Evolutionary conservation across 2,797 vertebrate species (phyloP).

Genomic region (Myoxocephalus aenaeus): DNA sequence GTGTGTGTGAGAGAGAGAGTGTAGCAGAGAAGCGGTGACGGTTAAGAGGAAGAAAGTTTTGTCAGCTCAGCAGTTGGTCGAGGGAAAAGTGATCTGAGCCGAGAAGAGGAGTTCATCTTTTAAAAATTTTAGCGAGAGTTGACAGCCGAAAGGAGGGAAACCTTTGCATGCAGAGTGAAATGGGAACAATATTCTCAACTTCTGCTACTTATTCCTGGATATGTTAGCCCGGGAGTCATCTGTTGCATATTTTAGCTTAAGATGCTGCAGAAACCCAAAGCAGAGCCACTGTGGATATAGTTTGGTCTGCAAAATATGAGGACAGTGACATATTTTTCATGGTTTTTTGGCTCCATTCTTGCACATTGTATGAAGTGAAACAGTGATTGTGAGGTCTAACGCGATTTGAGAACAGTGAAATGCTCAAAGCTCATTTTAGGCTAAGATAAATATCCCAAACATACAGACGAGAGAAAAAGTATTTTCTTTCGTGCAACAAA

Average conservation of each 20-base stretch:
- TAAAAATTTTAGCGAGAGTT: slow-evolving; percentile 42
- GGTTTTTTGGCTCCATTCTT: neutral
- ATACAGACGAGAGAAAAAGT: too few species aligned
- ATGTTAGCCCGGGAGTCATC: slow-evolving; percentile 21
- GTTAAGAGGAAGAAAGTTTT: slow-evolving; percentile 53
- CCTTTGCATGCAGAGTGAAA: slow-evolving; percentile 29
- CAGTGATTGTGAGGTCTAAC: neutral
- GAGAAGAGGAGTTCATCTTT: slow-evolving; percentile 44
- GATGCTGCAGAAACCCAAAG: slow-evolving; percentile 10
- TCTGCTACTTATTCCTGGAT: slow-evolving; percentile 11
- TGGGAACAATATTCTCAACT: slow-evolving; percentile 13
- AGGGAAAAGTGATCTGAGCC: slow-evolving; percentile 46
- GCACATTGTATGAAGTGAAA: neutral
- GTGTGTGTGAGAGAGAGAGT: neutral
- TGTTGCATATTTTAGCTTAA: slow-evolving; percentile 56
- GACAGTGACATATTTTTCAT: neutral
- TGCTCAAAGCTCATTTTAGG: neutral
- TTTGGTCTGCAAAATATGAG: neutral
- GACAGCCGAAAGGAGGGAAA: slow-evolving; percentile 36
- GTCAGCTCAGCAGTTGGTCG: slow-evolving; percentile 66
- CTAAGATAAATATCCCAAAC: neutral
- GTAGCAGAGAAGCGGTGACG: slow-evolving; percentile 11
- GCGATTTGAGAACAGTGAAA: too few species aligned
- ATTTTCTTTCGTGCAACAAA: neutral
- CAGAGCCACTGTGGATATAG: slow-evolving; percentile 8